phyloP scores from a whole-genome alignment of 2,797 vertebrate genomes.

The Sternarchorhynchus goeldii region DNA sequence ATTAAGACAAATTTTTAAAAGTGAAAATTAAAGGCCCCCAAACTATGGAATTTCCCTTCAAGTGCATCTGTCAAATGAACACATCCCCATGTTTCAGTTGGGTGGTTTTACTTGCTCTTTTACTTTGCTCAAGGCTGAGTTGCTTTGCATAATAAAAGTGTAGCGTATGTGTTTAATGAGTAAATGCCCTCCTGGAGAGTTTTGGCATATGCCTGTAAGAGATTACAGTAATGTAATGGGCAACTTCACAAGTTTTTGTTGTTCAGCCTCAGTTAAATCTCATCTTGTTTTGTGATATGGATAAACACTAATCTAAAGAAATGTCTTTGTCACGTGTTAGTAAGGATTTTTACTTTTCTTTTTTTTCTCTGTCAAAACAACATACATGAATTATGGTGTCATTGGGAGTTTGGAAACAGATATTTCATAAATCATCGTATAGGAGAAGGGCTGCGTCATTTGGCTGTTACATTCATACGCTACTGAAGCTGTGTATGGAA shows the following conservation, averaged over 20 bases:
- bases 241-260: not conserved
- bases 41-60: constrained; percentile 15
- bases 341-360: too few relatives aligned
- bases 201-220: constrained; percentile 21
- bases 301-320: not conserved
- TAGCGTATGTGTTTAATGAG: constrained; percentile 51
- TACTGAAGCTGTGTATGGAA: not conserved
- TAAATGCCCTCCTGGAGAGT: constrained; percentile 41
- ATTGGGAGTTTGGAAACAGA: constrained; percentile 15
- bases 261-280: constrained; percentile 4
- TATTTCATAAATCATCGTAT: constrained; percentile 16
- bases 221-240: constrained; percentile 25
- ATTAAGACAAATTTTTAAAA: not conserved
- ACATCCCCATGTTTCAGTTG: not conserved
- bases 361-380: too few relatives aligned
- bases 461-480: not conserved
- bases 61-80: not conserved
- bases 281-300: not conserved
- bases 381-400: too few relatives aligned
- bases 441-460: not conserved
- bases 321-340: not conserved
- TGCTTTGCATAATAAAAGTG: not conserved
- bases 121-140: constrained; percentile 8
- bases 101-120: not conserved
- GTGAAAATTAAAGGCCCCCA: not conserved